A percentile compares a stretch with the other conserved stretches of the same genome.
Evolutionary conservation across 2,797 vertebrate species (phyloP).

Genomic region (Petrocephalus schoutedeni): DNA sequence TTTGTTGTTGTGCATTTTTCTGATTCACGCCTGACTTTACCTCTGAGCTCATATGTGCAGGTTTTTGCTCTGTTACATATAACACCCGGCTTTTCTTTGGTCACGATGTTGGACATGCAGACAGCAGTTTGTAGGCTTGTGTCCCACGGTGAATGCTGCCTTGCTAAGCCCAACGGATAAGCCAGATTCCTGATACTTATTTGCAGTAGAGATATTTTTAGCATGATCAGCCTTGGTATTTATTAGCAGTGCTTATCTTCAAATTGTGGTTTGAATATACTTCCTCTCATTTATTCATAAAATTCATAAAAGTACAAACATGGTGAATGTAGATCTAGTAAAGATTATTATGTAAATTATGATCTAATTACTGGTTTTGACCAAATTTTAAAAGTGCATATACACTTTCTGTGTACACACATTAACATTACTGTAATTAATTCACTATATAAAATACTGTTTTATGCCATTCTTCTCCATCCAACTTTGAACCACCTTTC

Average conservation of each 20-base stretch:
- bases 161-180: not conserved
- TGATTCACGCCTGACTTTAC: not conserved
- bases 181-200: not conserved
- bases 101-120: not conserved
- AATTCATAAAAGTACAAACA: not conserved
- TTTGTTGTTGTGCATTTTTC: conserved; percentile 25
- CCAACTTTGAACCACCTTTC: not conserved
- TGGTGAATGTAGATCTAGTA: not conserved
- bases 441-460: not conserved
- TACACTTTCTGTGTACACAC: not conserved
- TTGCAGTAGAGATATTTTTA: not conserved
- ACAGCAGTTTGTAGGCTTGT: not conserved
- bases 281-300: not conserved
- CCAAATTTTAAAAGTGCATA: not conserved
- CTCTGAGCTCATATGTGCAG: not conserved
- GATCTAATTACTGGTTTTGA: not conserved
- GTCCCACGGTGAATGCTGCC: not conserved
- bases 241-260: not conserved
- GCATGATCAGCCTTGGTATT: not conserved
- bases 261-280: not conserved
- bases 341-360: not conserved
- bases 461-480: not conserved
- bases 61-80: not conserved
- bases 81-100: not conserved
- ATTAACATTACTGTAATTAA: not conserved